Evolutionary conservation across 2,113 vertebrate species (phyloP).

Genomic region (Eidolon helvum): DNA sequence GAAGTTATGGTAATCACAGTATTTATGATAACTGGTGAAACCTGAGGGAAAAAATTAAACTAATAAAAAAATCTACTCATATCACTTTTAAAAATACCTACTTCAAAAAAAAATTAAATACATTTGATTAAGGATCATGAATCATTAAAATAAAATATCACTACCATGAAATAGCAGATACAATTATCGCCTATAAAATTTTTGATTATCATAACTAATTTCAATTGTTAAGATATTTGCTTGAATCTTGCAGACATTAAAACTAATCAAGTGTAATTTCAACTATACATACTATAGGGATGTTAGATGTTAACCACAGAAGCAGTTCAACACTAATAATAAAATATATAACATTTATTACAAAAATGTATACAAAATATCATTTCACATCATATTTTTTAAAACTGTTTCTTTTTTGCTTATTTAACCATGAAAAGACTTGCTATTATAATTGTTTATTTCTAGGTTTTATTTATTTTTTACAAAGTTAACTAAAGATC

Average conservation of each 20-base stretch:
- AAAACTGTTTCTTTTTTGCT: not conserved
- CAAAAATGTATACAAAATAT: not conserved
- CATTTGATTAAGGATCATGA: conserved; percentile 24
- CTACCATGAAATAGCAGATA: not conserved
- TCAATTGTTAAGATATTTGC: conserved; percentile 34
- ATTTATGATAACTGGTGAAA: conserved; percentile 98
- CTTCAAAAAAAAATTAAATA: conserved; percentile 27
- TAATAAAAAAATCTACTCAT: not conserved
- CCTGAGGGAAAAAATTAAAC: conserved; percentile 82
- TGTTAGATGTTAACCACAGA: conserved; percentile 7
- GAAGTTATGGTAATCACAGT: conserved; percentile 97
- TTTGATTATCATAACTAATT: conserved; percentile 1
- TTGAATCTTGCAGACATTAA: not conserved
- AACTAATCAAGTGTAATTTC: not conserved
- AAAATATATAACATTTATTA: not conserved
- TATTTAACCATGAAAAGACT: conserved; percentile 4
- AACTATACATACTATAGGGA: not conserved
- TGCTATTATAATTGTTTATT: not conserved
- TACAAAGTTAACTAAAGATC: not conserved
- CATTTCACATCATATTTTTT: not conserved
- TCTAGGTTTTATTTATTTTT: not conserved
- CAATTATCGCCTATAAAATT: not conserved
- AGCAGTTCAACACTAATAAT: not conserved
- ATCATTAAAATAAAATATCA: not conserved
- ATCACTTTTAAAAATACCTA: conserved; percentile 3